phyloP scores from a whole-genome alignment of 2,888 invertebrate species.

The Steinernema carpocapsae region DNA sequence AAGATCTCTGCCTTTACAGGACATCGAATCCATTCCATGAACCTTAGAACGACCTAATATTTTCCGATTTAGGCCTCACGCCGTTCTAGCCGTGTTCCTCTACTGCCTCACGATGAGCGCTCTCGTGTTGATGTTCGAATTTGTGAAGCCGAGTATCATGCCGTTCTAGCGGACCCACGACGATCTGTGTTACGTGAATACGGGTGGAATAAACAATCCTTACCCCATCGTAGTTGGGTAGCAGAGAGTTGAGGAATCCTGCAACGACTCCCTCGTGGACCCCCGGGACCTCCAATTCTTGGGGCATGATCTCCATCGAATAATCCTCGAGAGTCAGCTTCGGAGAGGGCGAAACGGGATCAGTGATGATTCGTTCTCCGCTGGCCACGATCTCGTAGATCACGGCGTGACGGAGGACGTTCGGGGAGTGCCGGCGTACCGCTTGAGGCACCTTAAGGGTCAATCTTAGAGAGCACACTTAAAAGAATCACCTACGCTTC shows the following conservation, averaged over 20 bases:
- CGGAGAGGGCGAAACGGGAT: constrained; percentile 48
- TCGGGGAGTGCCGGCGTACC: constrained; percentile 54
- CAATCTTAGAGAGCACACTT: not conserved
- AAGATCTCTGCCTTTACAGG: too few relatives aligned
- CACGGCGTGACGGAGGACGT: constrained; percentile 51
- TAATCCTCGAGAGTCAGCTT: constrained; percentile 32
- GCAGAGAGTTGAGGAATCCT: constrained; percentile 44
- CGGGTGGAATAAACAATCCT: not conserved
- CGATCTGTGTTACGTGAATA: not conserved
- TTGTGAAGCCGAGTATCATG: constrained; percentile 54
- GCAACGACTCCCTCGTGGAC: constrained; percentile 34
- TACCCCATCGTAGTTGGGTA: constrained; percentile 39
- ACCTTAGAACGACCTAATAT: not conserved
- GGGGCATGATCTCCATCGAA: not conserved
- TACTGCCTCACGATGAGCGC: constrained; percentile 55
- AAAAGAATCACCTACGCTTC: constrained; percentile 20
- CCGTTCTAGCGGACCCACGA: constrained; percentile 36
- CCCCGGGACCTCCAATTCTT: not conserved
- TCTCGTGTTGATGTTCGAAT: constrained; percentile 56
- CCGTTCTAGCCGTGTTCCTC: constrained; percentile 46
- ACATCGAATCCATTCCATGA: not conserved
- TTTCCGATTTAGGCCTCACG: constrained; percentile 45
- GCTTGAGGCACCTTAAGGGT: constrained; percentile 45
- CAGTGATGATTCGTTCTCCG: constrained; percentile 39
- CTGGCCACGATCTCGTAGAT: constrained; percentile 48